Evolutionary conservation across 2,113 vertebrate genomes (phyloP).

Genomic region (Manacus vitellinus): DNA sequence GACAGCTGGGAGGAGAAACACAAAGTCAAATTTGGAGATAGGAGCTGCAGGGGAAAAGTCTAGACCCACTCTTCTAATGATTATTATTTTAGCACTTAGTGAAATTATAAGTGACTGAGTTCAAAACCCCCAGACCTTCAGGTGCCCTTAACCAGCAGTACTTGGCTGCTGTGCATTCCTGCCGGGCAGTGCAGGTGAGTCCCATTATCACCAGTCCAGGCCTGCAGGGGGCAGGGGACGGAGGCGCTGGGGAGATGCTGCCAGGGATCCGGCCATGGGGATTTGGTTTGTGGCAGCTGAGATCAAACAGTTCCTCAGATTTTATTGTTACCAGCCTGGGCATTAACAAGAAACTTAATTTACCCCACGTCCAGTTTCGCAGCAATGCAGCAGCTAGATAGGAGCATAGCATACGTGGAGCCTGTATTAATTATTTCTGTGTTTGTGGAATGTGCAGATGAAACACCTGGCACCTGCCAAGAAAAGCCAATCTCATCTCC

Average conservation of each 20-base stretch:
- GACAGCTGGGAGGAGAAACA: background rate
- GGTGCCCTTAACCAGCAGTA: background rate
- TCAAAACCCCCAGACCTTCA: background rate
- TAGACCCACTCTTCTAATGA: background rate
- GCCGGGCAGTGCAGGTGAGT: rapidly evolving
- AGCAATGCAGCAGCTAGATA: background rate
- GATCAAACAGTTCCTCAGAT: background rate
- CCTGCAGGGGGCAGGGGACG: rapidly evolving
- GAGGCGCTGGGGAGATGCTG: background rate
- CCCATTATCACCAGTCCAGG: background rate
- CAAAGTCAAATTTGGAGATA: background rate
- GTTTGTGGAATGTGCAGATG: background rate
- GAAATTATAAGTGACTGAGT: background rate
- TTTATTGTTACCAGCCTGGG: background rate
- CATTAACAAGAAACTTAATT: background rate
- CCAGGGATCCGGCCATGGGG: rapidly evolving
- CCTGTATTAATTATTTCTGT: background rate
- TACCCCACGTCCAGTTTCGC: background rate
- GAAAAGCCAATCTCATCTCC: background rate
- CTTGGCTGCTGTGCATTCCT: background rate
- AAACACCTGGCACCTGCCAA: background rate
- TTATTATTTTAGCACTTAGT: background rate
- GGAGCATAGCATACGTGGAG: background rate
- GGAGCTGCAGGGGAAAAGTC: background rate
- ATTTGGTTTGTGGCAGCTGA: background rate